Percentiles rank a stretch among this genome's conserved stretches.
phyloP scores from a whole-genome alignment of 2,888 invertebrate genomes.

The Xylota sylvarum region DNA sequence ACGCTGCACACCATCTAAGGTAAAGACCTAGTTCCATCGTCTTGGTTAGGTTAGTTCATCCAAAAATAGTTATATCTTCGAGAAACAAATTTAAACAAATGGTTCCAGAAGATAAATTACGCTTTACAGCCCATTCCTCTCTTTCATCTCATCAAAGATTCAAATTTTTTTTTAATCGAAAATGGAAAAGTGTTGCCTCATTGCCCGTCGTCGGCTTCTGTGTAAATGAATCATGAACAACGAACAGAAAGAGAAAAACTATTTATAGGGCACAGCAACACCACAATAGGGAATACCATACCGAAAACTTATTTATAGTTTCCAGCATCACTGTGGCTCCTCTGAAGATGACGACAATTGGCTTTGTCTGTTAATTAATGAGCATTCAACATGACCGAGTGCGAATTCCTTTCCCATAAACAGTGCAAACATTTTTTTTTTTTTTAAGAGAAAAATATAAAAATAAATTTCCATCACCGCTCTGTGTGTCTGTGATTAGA shows the following conservation, averaged over 20 bases:
- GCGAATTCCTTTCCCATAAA: constrained; percentile 40
- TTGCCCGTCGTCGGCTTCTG: background rate
- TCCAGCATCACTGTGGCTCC: constrained; percentile 8
- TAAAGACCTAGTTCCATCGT: too few relatives aligned
- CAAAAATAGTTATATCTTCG: background rate
- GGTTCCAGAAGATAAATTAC: constrained; percentile 26
- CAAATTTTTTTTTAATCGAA: constrained; percentile 23
- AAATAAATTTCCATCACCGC: background rate
- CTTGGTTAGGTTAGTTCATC: background rate
- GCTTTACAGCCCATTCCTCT: constrained; percentile 7
- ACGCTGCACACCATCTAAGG: too few relatives aligned
- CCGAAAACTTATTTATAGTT: constrained; percentile 36
- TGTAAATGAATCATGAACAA: constrained; percentile 33
- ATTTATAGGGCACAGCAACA: constrained; percentile 11
- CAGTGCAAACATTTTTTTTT: background rate
- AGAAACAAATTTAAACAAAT: constrained; percentile 21
- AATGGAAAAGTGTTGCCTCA: constrained; percentile 34
- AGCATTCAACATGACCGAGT: constrained; percentile 38
- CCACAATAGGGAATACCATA: constrained; percentile 26
- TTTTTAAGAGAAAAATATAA: too few relatives aligned
- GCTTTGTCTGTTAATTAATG: constrained; percentile 40
- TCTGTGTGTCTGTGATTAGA: background rate
- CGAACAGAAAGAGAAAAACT: constrained; percentile 15
- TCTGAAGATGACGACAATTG: constrained; percentile 31
- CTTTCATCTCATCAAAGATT: constrained; percentile 47